Base-by-base conservation (phyloP, 1,140 invertebrate species). In the Heliothis subflexa region DNA sequence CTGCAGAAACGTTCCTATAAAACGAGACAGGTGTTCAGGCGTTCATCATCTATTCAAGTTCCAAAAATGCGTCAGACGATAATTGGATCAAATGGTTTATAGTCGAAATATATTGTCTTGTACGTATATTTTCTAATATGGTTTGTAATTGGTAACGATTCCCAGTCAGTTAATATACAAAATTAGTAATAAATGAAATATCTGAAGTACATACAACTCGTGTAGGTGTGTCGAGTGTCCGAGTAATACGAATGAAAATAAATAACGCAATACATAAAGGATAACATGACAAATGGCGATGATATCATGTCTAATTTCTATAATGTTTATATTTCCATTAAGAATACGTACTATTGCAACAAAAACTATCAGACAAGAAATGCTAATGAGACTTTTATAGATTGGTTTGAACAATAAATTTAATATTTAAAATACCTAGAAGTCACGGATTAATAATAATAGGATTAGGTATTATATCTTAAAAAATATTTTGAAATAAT, bases 201-300 rank as follows among this genome's bases (percentile, higher is more conserved):
- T 33, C 33, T 33, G 33, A 33, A 33, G 33, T 33, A 33, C 33
- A 33, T 7, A 33, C 33, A 33, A 33, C 33, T 33, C 33, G 33
- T 33, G 33, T 33, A 33, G 33, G 33, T 33, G 33, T 33, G 33
- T 33, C 33, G 33, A 33, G 33, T 33, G 33, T 33, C 33, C 33
- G 33, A 33, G 33, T 7, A 25, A 28, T 54, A 71, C 54, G 28
- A 54, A 71, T 71, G 50, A 52, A 55, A 33, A 54, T 72, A 72
- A 12, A 64, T 64, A 64, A 64, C 68, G 21, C 10, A 55, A 55
- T 16, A 55, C 45, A 13, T 59, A 47, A 59, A 73, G 40, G 40
- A 73, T 47, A 47, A 73, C 49, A 75, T 75, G 59, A 75, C 73
- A 75, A 75, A 75, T 75, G 47, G 59, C 47, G 73, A 75, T 75